phyloP scores from a whole-genome alignment of 2,797 vertebrate genomes.

The Mormyrops boulengeri region DNA sequence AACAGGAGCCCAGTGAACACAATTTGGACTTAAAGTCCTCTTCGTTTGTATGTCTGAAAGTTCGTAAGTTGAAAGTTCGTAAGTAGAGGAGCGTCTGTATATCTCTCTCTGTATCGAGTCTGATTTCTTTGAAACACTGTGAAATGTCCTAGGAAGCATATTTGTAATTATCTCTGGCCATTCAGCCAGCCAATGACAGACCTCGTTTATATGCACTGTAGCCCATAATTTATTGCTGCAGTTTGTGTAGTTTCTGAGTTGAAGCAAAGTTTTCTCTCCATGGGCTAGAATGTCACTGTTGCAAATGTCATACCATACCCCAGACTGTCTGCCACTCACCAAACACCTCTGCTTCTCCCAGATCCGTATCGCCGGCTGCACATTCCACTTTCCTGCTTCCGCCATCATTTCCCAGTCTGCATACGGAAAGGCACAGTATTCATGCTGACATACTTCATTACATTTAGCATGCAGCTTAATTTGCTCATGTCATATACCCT shows the following conservation, averaged over 20 bases:
- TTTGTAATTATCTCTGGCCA: background rate
- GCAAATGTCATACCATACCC: background rate
- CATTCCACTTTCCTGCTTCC: background rate
- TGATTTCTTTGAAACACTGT: background rate
- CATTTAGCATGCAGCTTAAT: constrained; percentile 4
- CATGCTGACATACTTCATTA: background rate
- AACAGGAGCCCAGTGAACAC: too few species aligned
- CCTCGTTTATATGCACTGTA: background rate
- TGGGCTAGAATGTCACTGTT: background rate
- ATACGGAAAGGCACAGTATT: background rate
- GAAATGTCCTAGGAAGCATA: background rate
- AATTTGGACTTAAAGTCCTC: too few species aligned
- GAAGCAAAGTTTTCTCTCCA: background rate
- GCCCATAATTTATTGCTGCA: background rate
- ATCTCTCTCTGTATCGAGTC: background rate
- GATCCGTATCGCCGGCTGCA: background rate
- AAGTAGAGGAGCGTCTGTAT: background rate
- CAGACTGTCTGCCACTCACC: background rate
- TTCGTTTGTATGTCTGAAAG: too few species aligned
- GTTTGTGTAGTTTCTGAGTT: background rate
- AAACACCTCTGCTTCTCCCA: background rate
- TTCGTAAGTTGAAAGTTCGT: too few species aligned
- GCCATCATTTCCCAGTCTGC: background rate
- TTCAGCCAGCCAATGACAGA: background rate
- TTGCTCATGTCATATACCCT: background rate